A percentile compares a stretch with the other conserved stretches of the same genome.
These are phyloP conservation scores for Orussus abietinus DNA, from an alignment of 1,140 invertebrate genomes.

Conservation along the genomic window DNA sequence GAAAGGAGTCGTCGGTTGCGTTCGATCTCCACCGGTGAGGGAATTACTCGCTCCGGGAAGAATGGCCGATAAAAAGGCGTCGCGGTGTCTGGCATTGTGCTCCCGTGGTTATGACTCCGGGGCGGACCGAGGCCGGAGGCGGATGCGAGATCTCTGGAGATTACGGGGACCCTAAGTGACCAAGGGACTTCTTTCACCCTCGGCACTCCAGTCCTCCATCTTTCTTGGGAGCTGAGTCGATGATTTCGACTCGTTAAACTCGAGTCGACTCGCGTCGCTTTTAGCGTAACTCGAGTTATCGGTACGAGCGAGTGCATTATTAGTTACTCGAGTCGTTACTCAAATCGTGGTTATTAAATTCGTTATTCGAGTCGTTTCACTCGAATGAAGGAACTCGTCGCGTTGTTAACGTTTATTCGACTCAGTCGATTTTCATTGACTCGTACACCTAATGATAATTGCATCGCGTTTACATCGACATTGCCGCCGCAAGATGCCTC, in stretches of 20 bases:
- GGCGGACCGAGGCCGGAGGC: constrained; percentile 4
- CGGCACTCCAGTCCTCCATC: neutral
- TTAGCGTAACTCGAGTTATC: no score
- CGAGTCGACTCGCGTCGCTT: neutral
- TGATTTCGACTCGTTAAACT: neutral
- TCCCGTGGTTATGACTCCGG: constrained; percentile 36
- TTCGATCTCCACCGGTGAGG: no score
- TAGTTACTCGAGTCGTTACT: no score
- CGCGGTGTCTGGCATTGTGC: constrained; percentile 32
- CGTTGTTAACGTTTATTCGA: no score
- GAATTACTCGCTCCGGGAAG: constrained; percentile 41
- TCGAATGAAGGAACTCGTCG: no score
- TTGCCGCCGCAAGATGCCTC: no score
- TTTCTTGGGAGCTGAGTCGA: neutral
- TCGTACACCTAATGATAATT: no score
- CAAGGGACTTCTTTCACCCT: neutral
- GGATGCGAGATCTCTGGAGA: neutral
- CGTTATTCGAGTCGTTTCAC: no score
- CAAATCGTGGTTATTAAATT: no score
- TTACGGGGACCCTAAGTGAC: neutral
- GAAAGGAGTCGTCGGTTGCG: neutral
- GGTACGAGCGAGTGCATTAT: no score
- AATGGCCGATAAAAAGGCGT: constrained; percentile 37
- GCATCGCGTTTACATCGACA: no score
- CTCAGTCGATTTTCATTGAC: no score